Conservation (phyloP, 2,888 invertebrate genomes). For the Hyposoter didymator region DNA sequence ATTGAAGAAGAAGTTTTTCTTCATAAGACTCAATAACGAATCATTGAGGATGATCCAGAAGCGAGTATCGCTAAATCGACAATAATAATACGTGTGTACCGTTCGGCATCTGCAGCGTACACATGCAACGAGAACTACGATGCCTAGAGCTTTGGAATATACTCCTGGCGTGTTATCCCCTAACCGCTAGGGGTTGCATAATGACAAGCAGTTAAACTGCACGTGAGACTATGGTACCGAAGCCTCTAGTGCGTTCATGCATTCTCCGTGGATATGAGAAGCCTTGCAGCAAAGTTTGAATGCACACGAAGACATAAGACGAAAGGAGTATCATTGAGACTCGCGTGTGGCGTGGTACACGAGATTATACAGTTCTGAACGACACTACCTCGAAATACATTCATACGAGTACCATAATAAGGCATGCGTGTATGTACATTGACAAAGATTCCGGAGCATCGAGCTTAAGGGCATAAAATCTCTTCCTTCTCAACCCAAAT, state of each 20-base stretch:
- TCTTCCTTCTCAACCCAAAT: neutral
- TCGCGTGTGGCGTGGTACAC: slow-evolving; percentile 7
- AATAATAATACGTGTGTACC: neutral
- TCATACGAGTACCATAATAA: neutral
- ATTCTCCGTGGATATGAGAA: slow-evolving; percentile 10
- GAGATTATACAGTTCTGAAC: slow-evolving; percentile 9
- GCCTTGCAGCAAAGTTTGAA: neutral
- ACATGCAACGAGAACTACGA: slow-evolving; percentile 19
- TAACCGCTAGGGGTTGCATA: slow-evolving; percentile 38
- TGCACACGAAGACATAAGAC: neutral
- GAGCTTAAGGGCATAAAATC: slow-evolving; percentile 35
- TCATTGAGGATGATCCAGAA: slow-evolving; percentile 22
- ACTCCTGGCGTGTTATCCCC: slow-evolving; percentile 3
- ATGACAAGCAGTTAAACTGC: slow-evolving; percentile 46
- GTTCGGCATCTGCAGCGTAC: slow-evolving; percentile 11
- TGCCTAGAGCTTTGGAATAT: slow-evolving; percentile 6
- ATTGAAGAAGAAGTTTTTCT: neutral
- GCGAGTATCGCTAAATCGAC: neutral
- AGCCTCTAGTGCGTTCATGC: slow-evolving; percentile 29
- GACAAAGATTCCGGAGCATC: slow-evolving; percentile 24
- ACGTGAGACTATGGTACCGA: slow-evolving; percentile 36
- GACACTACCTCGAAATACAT: slow-evolving; percentile 32
- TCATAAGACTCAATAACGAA: neutral
- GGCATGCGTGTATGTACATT: slow-evolving; percentile 10
- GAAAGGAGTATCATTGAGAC: slow-evolving; percentile 23